Evolutionary conservation across 2,888 invertebrate genomes (phyloP).

Genomic region (Escarpia spicata): DNA sequence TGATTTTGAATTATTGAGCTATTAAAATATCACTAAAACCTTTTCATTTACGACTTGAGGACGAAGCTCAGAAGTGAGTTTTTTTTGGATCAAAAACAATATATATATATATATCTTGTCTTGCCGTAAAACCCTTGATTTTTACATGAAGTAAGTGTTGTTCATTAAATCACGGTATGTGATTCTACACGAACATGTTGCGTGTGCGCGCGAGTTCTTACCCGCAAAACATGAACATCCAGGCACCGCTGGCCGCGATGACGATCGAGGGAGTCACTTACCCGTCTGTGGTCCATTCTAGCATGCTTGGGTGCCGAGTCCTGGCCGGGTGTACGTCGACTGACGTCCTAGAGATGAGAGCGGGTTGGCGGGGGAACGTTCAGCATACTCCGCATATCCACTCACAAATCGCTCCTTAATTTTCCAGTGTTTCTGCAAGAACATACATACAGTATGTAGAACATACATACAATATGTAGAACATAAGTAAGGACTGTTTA

Average conservation of each 20-base stretch:
- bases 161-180: not conserved
- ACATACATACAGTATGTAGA: not conserved
- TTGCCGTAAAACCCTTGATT: no score
- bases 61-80: no score
- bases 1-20: no score
- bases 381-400: not conserved
- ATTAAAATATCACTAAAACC: no score
- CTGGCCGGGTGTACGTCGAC: not conserved
- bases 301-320: constrained; percentile 7
- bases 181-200: not conserved
- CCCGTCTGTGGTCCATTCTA: not conserved
- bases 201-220: not conserved
- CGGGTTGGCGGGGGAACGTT: not conserved
- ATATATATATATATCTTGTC: no score
- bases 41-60: no score
- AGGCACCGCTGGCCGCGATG: not conserved
- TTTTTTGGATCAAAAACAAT: no score
- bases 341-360: not conserved
- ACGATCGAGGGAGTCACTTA: not conserved
- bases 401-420: not conserved
- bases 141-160: not conserved
- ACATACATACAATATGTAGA: no score
- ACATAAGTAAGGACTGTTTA: no score
- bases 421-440: not conserved
- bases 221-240: not conserved